Base-by-base conservation (phyloP, 37 sponge, comb jelly and placozoan genomes). In the Spongilla lacustris region DNA sequence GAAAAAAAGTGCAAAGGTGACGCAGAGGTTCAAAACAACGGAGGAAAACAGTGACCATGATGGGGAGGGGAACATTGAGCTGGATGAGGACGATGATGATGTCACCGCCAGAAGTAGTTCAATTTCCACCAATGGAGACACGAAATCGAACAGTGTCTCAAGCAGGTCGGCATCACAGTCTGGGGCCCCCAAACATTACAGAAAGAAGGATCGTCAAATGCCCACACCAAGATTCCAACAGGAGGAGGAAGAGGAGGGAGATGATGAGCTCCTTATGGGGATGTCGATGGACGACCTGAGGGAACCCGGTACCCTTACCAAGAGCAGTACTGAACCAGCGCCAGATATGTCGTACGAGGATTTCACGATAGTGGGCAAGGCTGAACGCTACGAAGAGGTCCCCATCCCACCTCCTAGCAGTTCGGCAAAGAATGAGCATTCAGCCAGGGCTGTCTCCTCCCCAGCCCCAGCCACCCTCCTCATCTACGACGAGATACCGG, bases 141-240 rank as follows among this genome's bases (percentile, higher is more conserved):
- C 19, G 19, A 58, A 58, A 58, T 14, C 58, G 58, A 17, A 58
- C 1, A 17, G 8, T 8, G 8, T 4, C 8, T 46, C 46, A 8
- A 8, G 58, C 58, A 6, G 58, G 12, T 58, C 58, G 1, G 58
- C 58, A 58, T 58, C 58, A 1, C 58, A 58, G 1, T 58, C 58
- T 58, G 58, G 58, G 11, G 19, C 58, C 4, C 80, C 80, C 10
- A 79, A 66, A 50, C 26, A 17, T 28, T 79, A 79, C 19, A 38
- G 21, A 66, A 79, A 79, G 80, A 79, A 79, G 24, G 80, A 79
- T 24, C 49, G 80, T 29, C 26, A 67, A 4, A 41, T 79, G 50
- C 80, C 80, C 50, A 79, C 80, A 14, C 49, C 49, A 67, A 29
- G 71, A 8, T 81, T 69, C 23, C 50, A 81, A 11, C 32, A 67